Percentiles rank a stretch among this genome's conserved stretches.
phyloP scores from a whole-genome alignment of 1,140 invertebrate genomes.

The Elysia chlorotica region DNA sequence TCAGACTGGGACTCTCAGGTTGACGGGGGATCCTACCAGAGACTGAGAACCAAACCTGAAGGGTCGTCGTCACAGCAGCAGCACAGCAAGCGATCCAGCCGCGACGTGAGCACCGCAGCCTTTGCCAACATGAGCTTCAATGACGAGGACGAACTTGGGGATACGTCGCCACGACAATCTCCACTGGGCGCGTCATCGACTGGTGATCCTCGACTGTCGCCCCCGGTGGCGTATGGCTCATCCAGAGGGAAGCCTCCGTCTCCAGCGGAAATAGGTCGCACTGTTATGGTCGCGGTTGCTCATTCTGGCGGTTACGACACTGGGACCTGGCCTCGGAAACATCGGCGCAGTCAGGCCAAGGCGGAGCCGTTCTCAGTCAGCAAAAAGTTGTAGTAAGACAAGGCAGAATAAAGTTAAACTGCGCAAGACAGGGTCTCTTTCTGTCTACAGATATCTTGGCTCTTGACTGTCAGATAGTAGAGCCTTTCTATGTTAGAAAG shows the following conservation, averaged over 20 bases:
- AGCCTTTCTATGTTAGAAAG: no score
- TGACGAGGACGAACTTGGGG: constrained; percentile 45
- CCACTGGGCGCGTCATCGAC: constrained; percentile 25
- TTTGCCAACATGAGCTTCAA: constrained; percentile 59
- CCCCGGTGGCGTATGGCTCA: no score
- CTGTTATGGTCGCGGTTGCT: constrained; percentile 33
- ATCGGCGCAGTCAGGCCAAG: constrained; percentile 25
- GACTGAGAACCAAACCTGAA: no score
- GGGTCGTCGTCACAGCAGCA: not conserved
- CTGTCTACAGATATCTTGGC: no score
- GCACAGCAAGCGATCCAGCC: constrained; percentile 20
- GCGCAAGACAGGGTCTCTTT: no score
- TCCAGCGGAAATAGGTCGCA: constrained; percentile 36
- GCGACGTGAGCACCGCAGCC: constrained; percentile 42
- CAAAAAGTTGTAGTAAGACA: constrained; percentile 25
- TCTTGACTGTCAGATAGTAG: no score
- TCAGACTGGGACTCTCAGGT: no score
- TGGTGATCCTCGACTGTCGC: constrained; percentile 18
- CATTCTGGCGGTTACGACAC: constrained; percentile 48
- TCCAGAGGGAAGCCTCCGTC: no score
- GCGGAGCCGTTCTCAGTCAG: constrained; percentile 33
- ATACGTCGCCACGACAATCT: constrained; percentile 32
- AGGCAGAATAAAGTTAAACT: no score
- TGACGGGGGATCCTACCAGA: no score
- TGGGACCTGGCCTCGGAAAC: constrained; percentile 54